Percentiles rank a stretch among this genome's conserved stretches.
phyloP scores from a whole-genome alignment of 2,113 vertebrate genomes.

The Solenodon paradoxus region DNA sequence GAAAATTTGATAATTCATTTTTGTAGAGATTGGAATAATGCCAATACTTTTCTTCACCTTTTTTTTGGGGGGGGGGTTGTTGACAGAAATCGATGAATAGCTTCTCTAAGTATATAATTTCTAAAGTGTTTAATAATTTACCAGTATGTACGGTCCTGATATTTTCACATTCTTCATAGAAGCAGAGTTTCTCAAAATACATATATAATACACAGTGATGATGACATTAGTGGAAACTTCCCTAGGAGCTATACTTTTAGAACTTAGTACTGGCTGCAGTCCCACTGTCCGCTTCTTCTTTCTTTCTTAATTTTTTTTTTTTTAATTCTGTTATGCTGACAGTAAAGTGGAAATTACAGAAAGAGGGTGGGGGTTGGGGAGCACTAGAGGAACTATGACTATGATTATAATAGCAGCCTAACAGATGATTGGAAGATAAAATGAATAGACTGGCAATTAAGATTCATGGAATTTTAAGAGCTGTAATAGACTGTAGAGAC shows the following conservation, averaged over 20 bases:
- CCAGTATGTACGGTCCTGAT: not conserved
- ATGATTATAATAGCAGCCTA: not conserved
- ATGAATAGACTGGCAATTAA: not conserved
- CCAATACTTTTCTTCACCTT: not conserved
- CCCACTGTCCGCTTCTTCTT: not conserved
- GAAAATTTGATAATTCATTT: not conserved
- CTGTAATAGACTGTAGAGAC: not conserved
- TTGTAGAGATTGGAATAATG: not conserved
- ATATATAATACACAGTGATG: not conserved
- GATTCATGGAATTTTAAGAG: constrained; percentile 36
- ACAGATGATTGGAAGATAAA: not conserved
- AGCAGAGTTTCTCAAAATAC: not conserved
- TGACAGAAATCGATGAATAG: not conserved
- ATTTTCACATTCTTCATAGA: not conserved
- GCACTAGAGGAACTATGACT: not conserved
- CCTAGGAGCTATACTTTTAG: not conserved
- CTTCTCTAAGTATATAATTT: not conserved
- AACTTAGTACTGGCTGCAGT: not conserved
- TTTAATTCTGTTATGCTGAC: not conserved
- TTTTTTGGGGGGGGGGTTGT: too few relatives aligned
- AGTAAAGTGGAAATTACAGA: not conserved
- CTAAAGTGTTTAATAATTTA: constrained; percentile 3
- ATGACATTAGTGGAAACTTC: not conserved
- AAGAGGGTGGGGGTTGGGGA: not conserved
- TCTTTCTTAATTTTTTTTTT: not conserved